A percentile compares a stretch with the other conserved stretches of the same genome.
phyloP scores from a whole-genome alignment of 2,797 vertebrate genomes.

The Aldrovandia affinis region DNA sequence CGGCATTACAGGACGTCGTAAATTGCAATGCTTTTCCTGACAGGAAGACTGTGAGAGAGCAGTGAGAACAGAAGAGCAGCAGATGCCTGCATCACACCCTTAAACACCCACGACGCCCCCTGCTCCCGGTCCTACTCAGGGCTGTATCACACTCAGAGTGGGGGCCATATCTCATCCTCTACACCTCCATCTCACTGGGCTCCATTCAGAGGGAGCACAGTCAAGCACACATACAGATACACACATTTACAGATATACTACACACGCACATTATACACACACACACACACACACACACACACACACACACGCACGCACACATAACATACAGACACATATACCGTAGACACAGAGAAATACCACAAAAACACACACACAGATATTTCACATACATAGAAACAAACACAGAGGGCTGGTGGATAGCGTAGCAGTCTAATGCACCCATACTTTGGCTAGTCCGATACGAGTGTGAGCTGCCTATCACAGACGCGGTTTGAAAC shows the following conservation, averaged over 20 bases:
- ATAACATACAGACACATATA: background rate
- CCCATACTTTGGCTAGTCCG: too few relatives aligned
- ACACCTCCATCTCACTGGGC: background rate
- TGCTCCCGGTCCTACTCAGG: background rate
- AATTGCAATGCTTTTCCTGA: background rate
- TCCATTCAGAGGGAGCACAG: background rate
- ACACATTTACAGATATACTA: background rate
- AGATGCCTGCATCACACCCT: background rate
- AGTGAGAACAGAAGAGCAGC: background rate
- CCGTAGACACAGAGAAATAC: background rate
- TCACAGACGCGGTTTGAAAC: too few relatives aligned
- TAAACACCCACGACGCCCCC: background rate
- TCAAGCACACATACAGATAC: background rate
- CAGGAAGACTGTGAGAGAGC: background rate
- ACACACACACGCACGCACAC: background rate
- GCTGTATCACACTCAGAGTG: background rate
- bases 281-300: background rate
- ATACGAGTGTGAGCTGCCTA: too few relatives aligned
- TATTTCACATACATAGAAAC: too few relatives aligned
- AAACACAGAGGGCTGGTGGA: too few relatives aligned
- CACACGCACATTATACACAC: too few relatives aligned
- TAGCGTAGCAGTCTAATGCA: too few relatives aligned
- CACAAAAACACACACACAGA: too few relatives aligned
- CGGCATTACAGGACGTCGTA: background rate
- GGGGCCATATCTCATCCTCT: background rate